Evolutionary conservation across 2,888 invertebrate genomes (phyloP).

Genomic region (Hirtodrosophila histrioides): DNA sequence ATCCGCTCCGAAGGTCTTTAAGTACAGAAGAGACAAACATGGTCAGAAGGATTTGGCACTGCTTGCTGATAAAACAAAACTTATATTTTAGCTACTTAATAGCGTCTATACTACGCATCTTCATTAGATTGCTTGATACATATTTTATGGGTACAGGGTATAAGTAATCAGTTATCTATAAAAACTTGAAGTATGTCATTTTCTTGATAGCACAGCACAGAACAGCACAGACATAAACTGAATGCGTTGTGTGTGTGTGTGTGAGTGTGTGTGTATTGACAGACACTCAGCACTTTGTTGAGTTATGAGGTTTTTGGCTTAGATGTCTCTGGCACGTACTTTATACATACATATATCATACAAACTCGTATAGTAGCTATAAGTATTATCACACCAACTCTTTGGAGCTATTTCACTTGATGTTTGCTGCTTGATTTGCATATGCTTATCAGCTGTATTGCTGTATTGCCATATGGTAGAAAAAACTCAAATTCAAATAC

Average conservation of each 20-base stretch:
- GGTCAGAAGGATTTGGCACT: too few species aligned
- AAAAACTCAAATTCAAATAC: slow-evolving; percentile 3
- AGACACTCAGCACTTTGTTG: slow-evolving; percentile 13
- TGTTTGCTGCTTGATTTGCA: slow-evolving; percentile 48
- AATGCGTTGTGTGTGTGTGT: slow-evolving; percentile 5
- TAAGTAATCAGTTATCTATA: too few species aligned
- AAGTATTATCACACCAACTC: slow-evolving; percentile 1
- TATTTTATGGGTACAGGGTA: too few species aligned
- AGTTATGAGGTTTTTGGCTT: slow-evolving; percentile 47
- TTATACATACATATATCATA: neutral
- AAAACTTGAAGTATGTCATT: neutral
- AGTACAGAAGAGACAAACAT: too few species aligned
- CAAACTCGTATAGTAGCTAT: slow-evolving; percentile 7
- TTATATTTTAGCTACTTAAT: too few species aligned
- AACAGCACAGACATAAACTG: slow-evolving; percentile 1
- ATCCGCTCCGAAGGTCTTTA: too few species aligned
- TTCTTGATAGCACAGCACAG: neutral
- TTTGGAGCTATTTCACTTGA: slow-evolving; percentile 14
- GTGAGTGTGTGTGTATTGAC: too few species aligned
- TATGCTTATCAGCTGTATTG: slow-evolving; percentile 47
- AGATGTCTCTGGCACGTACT: slow-evolving; percentile 24
- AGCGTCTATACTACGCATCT: too few species aligned
- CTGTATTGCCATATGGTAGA: neutral
- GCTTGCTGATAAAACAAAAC: too few species aligned
- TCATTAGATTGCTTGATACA: too few species aligned